Conservation (phyloP, 2,888 invertebrate genomes). For the Cosmia trapezina region DNA sequence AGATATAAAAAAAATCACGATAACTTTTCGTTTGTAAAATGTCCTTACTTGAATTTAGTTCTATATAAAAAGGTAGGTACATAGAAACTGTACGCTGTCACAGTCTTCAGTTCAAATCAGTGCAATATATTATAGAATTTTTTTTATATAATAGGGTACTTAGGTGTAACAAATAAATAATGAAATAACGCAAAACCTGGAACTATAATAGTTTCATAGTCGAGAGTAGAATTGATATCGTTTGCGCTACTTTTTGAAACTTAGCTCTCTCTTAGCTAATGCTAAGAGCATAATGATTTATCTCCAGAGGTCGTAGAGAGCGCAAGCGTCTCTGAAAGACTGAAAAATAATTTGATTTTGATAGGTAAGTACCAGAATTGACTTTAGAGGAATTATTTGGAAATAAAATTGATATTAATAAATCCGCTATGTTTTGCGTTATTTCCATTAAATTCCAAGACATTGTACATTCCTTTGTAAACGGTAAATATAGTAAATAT, state of each 20-base stretch:
- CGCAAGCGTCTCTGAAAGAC: neutral
- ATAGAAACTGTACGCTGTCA: constrained; percentile 37
- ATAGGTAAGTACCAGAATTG: neutral
- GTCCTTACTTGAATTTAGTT: constrained; percentile 18
- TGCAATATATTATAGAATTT: constrained; percentile 28
- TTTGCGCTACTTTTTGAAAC: neutral
- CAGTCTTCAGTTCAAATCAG: constrained; percentile 55
- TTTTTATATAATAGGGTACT: neutral
- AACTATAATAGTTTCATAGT: neutral
- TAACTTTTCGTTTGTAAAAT: constrained; percentile 5
- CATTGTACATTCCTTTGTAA: constrained; percentile 5
- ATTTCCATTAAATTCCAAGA: constrained; percentile 3
- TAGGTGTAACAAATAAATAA: neutral
- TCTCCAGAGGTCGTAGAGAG: neutral
- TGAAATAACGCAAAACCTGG: constrained; percentile 11
- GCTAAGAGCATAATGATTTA: neutral
- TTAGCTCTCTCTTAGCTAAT: too few species aligned
- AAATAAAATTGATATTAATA: neutral
- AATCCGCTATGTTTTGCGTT: neutral
- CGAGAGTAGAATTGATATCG: neutral
- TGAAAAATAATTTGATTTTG: neutral
- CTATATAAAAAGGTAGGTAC: constrained; percentile 26
- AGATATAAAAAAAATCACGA: neutral
- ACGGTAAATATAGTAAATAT: neutral
- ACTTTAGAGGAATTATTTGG: too few species aligned